phyloP scores from a whole-genome alignment of 2,888 invertebrate genomes.

The Patella pellucida region DNA sequence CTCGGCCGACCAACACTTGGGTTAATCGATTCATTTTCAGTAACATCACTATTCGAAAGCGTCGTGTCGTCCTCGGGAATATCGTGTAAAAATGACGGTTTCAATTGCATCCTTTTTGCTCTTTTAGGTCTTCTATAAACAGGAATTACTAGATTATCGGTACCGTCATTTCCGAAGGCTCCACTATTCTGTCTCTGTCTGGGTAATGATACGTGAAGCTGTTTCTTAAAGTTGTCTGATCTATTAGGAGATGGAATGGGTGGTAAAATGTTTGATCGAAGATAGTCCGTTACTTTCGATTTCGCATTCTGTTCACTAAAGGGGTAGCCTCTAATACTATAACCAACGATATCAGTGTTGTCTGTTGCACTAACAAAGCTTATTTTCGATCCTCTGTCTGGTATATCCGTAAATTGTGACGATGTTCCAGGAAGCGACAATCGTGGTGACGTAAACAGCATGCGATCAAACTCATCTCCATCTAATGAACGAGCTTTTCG shows the following conservation, averaged over 20 bases:
- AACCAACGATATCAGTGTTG: not conserved
- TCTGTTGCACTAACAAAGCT: not conserved
- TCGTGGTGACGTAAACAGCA: not conserved
- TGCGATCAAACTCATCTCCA: not conserved
- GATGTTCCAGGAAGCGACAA: not conserved
- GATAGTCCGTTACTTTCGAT: not conserved
- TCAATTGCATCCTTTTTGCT: not conserved
- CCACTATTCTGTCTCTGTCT: not conserved
- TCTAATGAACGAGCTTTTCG: not conserved
- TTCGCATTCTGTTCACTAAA: not conserved
- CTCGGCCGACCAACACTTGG: too few relatives aligned
- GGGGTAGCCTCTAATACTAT: not conserved
- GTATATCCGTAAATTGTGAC: not conserved
- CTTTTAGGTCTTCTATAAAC: not conserved
- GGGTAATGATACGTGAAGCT: not conserved
- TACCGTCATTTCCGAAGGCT: too few relatives aligned
- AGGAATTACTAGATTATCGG: too few relatives aligned
- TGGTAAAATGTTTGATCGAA: not conserved
- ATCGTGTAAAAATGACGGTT: not conserved
- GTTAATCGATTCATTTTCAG: too few relatives aligned
- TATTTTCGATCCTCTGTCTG: not conserved
- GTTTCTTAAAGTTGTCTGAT: not conserved
- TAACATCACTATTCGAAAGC: too few relatives aligned
- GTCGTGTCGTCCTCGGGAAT: not conserved
- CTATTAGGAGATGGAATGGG: not conserved